Percentiles rank a stretch among this genome's conserved stretches.
These are phyloP conservation scores for Cyclophora albipunctata DNA, from an alignment of 2,888 invertebrate genomes.

Conservation along the genomic window DNA sequence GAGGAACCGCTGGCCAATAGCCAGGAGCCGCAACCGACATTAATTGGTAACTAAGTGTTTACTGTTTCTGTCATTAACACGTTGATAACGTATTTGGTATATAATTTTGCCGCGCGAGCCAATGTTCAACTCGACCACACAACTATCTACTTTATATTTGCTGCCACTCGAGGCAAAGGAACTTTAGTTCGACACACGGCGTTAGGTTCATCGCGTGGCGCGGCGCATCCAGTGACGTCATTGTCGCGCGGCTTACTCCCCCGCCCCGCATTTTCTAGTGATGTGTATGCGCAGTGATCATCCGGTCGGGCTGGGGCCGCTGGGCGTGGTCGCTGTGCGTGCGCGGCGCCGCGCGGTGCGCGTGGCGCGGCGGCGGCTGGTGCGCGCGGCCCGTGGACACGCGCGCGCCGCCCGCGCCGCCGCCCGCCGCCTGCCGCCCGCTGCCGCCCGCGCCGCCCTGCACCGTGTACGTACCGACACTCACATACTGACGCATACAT, in stretches of 20 bases:
- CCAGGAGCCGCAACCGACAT: conserved; percentile 94
- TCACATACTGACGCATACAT: background rate
- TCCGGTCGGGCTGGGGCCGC: conserved; percentile 94
- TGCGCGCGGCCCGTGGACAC: conserved; percentile 58
- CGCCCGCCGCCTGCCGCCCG: conserved; percentile 39
- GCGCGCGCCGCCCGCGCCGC: conserved; percentile 34
- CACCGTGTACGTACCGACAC: conserved; percentile 78
- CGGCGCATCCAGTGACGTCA: too few relatives aligned
- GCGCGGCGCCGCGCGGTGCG: conserved; percentile 89
- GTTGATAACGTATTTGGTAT: too few relatives aligned
- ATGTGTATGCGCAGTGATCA: conserved; percentile 75
- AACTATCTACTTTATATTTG: too few relatives aligned
- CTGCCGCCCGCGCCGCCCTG: conserved; percentile 75
- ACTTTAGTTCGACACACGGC: too few relatives aligned
- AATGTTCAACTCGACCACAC: too few relatives aligned
- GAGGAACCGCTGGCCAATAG: conserved; percentile 96
- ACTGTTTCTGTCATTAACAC: background rate
- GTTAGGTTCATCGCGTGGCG: too few relatives aligned
- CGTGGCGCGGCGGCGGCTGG: conserved; percentile 76
- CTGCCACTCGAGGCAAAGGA: too few relatives aligned
- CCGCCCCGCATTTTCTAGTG: background rate
- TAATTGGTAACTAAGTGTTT: conserved; percentile 68
- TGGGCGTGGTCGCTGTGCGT: conserved; percentile 95
- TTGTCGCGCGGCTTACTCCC: too few relatives aligned
- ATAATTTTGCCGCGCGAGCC: too few relatives aligned